Conservation (phyloP, 1,140 invertebrate species). For the Brachystomella parvula region DNA sequence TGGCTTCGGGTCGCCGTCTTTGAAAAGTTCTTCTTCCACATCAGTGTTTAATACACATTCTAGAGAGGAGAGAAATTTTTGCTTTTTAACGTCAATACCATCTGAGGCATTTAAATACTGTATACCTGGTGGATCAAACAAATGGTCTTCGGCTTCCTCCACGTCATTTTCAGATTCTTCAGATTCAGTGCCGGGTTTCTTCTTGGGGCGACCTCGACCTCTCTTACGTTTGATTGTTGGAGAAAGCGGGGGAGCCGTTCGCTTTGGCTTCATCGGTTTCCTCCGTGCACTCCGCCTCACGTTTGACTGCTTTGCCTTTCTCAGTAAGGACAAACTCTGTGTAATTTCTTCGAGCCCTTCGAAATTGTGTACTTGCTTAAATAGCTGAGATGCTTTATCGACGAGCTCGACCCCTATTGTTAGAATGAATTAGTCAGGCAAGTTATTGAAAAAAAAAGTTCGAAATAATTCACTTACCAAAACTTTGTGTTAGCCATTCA, state of each 20-base stretch:
- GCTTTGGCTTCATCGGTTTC: not conserved
- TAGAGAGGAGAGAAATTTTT: not conserved
- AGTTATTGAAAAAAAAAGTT: not conserved
- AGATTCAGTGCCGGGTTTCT: not conserved
- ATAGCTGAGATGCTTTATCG: slow-evolving; percentile 20
- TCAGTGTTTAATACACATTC: not conserved
- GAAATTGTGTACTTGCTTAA: slow-evolving; percentile 25
- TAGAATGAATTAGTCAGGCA: not conserved
- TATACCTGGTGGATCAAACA: not conserved
- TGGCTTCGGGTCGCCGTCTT: not conserved
- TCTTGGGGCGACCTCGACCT: not conserved
- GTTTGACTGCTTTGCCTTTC: not conserved
- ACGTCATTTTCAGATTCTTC: not conserved
- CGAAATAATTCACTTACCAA: slow-evolving; percentile 11
- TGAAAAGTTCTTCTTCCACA: slow-evolving; percentile 4
- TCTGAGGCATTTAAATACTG: not conserved
- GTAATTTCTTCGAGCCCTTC: slow-evolving; percentile 21
- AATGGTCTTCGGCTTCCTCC: not conserved
- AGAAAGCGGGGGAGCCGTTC: not conserved
- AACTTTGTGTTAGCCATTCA: slow-evolving; percentile 21
- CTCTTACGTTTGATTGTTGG: not conserved
- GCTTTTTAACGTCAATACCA: not conserved
- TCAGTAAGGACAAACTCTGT: slow-evolving; percentile 3
- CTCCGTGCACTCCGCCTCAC: not conserved
- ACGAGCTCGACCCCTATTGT: slow-evolving; percentile 19